Evolutionary conservation across 2,888 invertebrate genomes (phyloP), one percentile per base, ranked within the genome.

Genomic region (Microctonus brassicae): DNA sequence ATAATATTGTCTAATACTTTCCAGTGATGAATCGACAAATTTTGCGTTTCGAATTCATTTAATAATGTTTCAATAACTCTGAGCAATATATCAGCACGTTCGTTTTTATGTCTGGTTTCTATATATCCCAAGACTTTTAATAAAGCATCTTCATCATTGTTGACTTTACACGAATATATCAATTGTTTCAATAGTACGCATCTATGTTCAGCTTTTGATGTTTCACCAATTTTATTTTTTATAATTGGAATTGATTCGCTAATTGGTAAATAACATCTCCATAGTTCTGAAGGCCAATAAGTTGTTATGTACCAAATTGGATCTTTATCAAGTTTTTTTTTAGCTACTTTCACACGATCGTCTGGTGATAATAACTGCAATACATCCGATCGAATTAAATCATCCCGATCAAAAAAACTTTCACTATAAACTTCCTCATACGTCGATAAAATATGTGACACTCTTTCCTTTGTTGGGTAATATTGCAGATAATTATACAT

Each of bases 61-160:
- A 64, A 2, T 9, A 86, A 69, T 0, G 6, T 7, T 0, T 55
- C 9, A 0, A 84, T 65, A 2, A 77, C 52, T 0, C 26, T 66
- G 29, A 47, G 76, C 20, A 76, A 76, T 0, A 85, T 36, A 7
- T 33, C 42, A 0, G 13, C 0, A 1, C 73, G 75, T 47, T 88
- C 88, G 63, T 88, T 88, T 52, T 77, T 83, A 69, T 86, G 85
- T 11, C 82, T 80, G 2, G 74, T 72, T 2, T 72, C 73, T 9
- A 84, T 69, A 60, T 84, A 87, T 13, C 73, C 68, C 11, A 88
- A 53, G 0, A 81, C 78, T 0, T 81, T 69, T 0, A 82, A 63
- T 1, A 88, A 73, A 11, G 81, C 77, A 0, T 77, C 63, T 0
- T 80, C 53, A 63, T 86, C 83, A 9, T 83, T 63, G 58, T 88